These are phyloP conservation scores for Andricus grossulariae DNA, from an alignment of 1,140 invertebrate species.

Conservation along the genomic window DNA sequence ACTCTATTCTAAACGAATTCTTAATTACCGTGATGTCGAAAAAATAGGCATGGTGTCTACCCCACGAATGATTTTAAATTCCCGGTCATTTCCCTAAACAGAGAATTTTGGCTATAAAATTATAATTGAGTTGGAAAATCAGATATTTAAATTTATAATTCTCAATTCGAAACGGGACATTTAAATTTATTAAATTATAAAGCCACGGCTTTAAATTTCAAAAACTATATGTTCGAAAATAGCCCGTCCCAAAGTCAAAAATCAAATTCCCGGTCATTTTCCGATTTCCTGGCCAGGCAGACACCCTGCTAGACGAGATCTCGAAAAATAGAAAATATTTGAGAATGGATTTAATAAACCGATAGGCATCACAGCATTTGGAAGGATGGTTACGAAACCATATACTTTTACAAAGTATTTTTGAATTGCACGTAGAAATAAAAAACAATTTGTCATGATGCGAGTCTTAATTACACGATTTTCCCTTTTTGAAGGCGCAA, in stretches of 20 bases:
- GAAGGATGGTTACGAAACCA: constrained; percentile 51
- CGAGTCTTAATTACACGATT: background rate
- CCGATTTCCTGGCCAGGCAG: no score
- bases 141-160: no score
- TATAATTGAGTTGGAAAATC: background rate
- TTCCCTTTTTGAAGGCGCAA: background rate
- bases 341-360: constrained; percentile 4
- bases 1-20: background rate
- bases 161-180: no score
- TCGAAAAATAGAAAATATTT: background rate
- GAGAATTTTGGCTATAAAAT: background rate
- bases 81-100: background rate
- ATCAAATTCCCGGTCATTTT: no score
- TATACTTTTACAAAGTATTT: constrained; percentile 14
- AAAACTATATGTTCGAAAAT: no score
- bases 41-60: background rate
- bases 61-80: no score
- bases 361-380: constrained; percentile 55
- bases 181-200: no score
- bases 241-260: no score
- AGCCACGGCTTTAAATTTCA: no score
- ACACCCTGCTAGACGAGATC: no score
- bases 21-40: background rate
- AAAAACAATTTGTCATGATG: background rate
- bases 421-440: background rate